phyloP scores from a whole-genome alignment of 2,888 invertebrate species.

The Ornithoptera priamus region DNA sequence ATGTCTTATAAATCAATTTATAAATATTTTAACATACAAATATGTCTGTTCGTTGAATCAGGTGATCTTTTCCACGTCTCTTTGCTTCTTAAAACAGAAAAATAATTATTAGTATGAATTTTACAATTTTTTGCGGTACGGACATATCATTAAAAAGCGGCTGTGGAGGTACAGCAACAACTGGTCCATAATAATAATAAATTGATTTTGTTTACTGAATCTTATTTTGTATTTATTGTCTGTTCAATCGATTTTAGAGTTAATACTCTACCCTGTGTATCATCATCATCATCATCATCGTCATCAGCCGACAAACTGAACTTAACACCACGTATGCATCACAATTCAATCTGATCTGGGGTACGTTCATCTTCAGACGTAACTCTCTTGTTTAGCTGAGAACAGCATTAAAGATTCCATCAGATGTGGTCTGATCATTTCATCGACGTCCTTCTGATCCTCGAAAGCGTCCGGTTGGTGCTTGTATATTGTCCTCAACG shows the following conservation, averaged over 20 bases:
- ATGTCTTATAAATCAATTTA: not conserved
- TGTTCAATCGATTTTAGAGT: not conserved
- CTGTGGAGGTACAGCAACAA: not conserved
- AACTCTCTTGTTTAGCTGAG: conserved; percentile 89
- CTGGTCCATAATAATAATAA: not conserved
- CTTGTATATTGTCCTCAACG: conserved; percentile 71
- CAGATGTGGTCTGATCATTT: conserved; percentile 86
- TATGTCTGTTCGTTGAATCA: not conserved
- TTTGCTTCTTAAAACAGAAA: too few relatives aligned
- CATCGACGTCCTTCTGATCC: conserved; percentile 82
- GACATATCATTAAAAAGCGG: not conserved
- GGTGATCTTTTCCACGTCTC: too few relatives aligned
- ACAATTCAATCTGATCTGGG: too few relatives aligned
- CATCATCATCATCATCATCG: too few relatives aligned
- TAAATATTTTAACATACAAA: not conserved
- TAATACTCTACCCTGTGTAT: conserved; percentile 9
- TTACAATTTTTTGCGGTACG: too few relatives aligned
- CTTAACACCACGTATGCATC: too few relatives aligned
- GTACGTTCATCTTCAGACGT: conserved; percentile 66
- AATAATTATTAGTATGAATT: too few relatives aligned
- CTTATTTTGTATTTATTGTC: not conserved
- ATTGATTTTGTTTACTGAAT: too few relatives aligned
- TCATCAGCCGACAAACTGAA: too few relatives aligned
- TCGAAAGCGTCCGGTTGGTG: conserved; percentile 64
- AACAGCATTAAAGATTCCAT: conserved; percentile 89